Base-by-base conservation (phyloP, 2,797 vertebrate genomes). In the Numenius phaeopus region DNA sequence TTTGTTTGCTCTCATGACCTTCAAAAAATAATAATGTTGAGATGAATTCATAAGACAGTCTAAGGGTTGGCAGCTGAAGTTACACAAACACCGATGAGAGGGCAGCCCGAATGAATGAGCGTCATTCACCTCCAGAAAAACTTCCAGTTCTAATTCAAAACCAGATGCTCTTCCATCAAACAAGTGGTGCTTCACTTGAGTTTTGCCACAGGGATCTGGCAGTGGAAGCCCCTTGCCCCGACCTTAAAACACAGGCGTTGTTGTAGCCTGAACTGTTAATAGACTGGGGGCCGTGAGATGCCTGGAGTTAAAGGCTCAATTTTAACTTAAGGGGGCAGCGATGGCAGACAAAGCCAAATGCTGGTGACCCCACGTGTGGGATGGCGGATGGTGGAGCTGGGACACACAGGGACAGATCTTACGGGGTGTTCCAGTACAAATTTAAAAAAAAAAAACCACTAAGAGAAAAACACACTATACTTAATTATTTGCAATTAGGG, bases 351-450 rank as follows among this genome's bases (percentile, higher is more conserved):
- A 11, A 50, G 15, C 4, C 9, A 5, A n/a, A 9, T 2, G 2
- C 11, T 13, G 39, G 12, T 3, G 2, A 26, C 44, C 15, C 27
- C n/a, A 2, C 0, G 0, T n/a, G 42, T 0, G 1, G 66, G n/a
- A 1, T 2, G 20, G 69, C 24, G 72, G 64, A 1, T 50, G 27
- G 34, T 2, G 10, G 40, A 44, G 30, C 70, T 72, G 89, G 70
- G 58, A 16, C 67, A 9, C 5, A 0, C n/a, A 2, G 32, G n/a
- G 59, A 14, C 34, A 50, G 21, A 37, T 81, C 42, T 1, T 46
- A 19, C 3, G 1, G 30, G 11, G 15, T 37, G 73, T 64, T 76
- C 32, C 47, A 26, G 37, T 14, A 39, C 46, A 32, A 24, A 52
- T 14, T 20, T 2, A 2, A 42, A 52, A 72, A 44, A 65, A 37